Base-by-base conservation (phyloP, 1,140 invertebrate genomes). In the Brachionus manjavacas region DNA sequence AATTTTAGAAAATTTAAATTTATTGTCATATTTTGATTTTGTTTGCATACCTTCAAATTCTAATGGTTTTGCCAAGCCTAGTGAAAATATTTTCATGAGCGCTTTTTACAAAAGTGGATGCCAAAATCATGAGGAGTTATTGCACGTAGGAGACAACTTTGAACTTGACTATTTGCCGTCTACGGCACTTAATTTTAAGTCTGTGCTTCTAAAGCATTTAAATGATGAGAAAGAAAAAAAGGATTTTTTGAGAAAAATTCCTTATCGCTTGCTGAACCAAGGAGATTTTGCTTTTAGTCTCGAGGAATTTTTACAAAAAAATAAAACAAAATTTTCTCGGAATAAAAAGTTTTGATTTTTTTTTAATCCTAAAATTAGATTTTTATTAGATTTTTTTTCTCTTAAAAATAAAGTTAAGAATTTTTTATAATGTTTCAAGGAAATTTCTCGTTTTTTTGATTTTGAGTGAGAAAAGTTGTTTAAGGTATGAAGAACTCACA, bases 21-120 rank as follows among this genome's bases (percentile, higher is more conserved):
- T 81, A 9, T 11, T 41, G 12, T 23, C 25, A 16, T 81, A 35
- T 81, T 81, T 81, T 68, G 79, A 81, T 81, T 81, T 81, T 68
- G 52, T 81, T 0, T 64, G 52, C 41, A 64, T 64, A 41, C 79
- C 79, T 16, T 41, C 31, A 1, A 68, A 64, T 35, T 28, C 12
- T 16, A 25, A 81, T 23, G 79, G 79, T 7, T 25, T 41, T 43
- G n/a, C 52, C 25, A 81, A 81, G 28, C 79, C 79, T 1, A n/a
- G 11, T 43, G 12, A 43, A 8, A 16, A 41, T 2, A 68, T 81
- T 14, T 81, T 81, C 43, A 12, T 23, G 12, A 25, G 64, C n/a
- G 79, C 79, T 14, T 66, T 81, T 20, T 4, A 11, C 0, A 81
- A 81, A 25, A 81, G 79, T 68, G 23, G n/a, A 16, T 68, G 52